phyloP scores from a whole-genome alignment of 2,888 invertebrate genomes.

The Lasioglossum leucozonium region DNA sequence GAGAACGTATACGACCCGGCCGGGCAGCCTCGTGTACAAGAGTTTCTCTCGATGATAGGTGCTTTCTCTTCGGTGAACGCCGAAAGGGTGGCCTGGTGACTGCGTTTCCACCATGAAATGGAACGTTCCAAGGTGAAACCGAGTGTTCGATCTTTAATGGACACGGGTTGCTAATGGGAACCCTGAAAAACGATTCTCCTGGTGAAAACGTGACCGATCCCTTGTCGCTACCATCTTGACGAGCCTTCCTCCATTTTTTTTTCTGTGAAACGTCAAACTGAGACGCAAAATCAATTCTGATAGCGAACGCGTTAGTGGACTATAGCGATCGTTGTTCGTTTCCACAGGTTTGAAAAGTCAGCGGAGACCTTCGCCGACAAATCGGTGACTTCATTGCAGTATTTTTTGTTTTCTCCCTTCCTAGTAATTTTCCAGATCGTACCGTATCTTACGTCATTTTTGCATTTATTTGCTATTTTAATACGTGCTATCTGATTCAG shows the following conservation, averaged over 20 bases:
- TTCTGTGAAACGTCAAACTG: no score
- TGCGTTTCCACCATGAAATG: constrained; percentile 28
- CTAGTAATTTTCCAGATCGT: neutral
- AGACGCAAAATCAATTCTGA: neutral
- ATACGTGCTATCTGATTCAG: neutral
- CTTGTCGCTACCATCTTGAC: neutral
- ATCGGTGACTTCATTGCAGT: neutral
- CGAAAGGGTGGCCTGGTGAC: constrained; percentile 52
- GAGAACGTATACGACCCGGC: constrained; percentile 19
- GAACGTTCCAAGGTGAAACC: constrained; percentile 29
- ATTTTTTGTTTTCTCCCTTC: neutral
- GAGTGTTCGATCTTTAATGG: neutral
- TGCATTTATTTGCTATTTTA: neutral
- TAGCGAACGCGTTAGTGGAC: neutral
- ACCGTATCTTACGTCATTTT: neutral
- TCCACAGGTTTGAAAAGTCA: neutral
- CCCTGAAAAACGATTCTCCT: neutral
- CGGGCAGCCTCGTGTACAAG: neutral
- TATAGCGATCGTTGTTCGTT: neutral
- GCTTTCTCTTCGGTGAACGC: constrained; percentile 56
- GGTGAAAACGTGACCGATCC: neutral
- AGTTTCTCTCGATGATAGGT: constrained; percentile 33
- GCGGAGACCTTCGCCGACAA: neutral
- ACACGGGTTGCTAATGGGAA: neutral
- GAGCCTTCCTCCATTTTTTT: no score